These are phyloP conservation scores for Trachurus trachurus DNA, from an alignment of 2,797 vertebrate genomes.

Conservation along the genomic window DNA sequence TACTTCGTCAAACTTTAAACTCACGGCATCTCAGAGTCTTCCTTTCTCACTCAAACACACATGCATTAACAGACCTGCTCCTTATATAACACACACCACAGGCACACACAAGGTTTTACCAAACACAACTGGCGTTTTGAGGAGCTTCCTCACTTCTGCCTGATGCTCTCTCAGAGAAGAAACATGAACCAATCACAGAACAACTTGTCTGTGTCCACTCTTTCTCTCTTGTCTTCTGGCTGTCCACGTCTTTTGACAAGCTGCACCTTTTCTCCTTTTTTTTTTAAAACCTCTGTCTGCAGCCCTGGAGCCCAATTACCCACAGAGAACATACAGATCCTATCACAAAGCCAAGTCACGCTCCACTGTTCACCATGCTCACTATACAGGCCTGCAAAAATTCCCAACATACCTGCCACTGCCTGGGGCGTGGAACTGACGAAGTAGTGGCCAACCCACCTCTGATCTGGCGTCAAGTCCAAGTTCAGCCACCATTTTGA, in stretches of 20 bases:
- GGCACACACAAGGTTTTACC: slow-evolving; percentile 17
- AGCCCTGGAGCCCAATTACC: slow-evolving; percentile 80
- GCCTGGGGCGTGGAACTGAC: slow-evolving; percentile 56
- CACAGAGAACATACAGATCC: slow-evolving; percentile 75
- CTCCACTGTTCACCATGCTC: slow-evolving; percentile 62
- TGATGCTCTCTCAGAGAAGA: slow-evolving; percentile 9
- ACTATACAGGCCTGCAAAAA: slow-evolving; percentile 55
- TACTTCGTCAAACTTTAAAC: slow-evolving; percentile 43
- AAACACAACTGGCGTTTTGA: slow-evolving; percentile 16
- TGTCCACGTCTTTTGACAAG: slow-evolving; percentile 57
- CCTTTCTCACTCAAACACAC: slow-evolving; percentile 12
- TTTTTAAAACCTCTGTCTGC: slow-evolving; percentile 49
- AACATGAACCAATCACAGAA: slow-evolving; percentile 48
- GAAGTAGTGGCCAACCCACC: slow-evolving; percentile 39
- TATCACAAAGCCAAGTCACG: slow-evolving; percentile 75
- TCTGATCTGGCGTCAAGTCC: slow-evolving; percentile 62
- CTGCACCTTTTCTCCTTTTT: slow-evolving; percentile 57
- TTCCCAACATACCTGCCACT: slow-evolving; percentile 64
- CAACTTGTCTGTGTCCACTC: slow-evolving; percentile 36
- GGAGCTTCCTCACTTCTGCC: slow-evolving; percentile 22
- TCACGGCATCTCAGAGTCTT: neutral
- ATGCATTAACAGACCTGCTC: slow-evolving; percentile 4
- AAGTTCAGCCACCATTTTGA: slow-evolving; percentile 53
- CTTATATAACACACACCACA: neutral
- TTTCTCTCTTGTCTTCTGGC: slow-evolving; percentile 50